Base-by-base conservation (phyloP, 2,113 vertebrate genomes). In the Chloroceryle aenea region DNA sequence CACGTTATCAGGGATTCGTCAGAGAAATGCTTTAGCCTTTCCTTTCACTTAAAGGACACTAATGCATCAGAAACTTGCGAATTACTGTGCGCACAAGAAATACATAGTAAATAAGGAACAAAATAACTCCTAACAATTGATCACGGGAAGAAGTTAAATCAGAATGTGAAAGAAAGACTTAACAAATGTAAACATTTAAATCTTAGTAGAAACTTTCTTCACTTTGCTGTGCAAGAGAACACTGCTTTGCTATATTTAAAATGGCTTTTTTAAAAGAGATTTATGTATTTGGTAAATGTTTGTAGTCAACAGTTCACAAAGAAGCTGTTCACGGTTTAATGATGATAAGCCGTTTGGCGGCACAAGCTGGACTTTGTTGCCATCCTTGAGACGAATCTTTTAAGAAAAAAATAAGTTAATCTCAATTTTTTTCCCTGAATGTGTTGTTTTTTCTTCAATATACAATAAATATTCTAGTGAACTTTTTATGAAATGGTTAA, bases 351-450 rank as follows among this genome's bases (percentile, higher is more conserved):
- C 98, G 98, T 98, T 99, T 99, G 99, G 99, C 99, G 98, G 99
- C 99, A 99, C 98, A 99, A 99, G 99, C 99, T 99, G 99, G 99
- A 99, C 99, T 99, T 99, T 99, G 99, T 99, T 99, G 99, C 99
- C 99, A 99, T 99, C 98, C 98, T 98, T 98, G 98, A 99, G 98
- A 99, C 97, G 97, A 98, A 99, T 98, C 98, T 98, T 99, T 99
- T 99, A 98, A 98, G 98, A 98, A 98, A 98, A 97, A 98, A 98
- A 98, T 98, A 99, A 99, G 98, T 99, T 99, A 98, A 99, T 99
- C 98, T 98, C 98, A 98, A 97, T 98, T 99, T 98, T 98, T 99
- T 98, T 99, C 99, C 98, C 99, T 98, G 98, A 99, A 99, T 99
- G 99, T 99, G 99, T 99, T 99, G 98, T 99, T 99, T 99, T 99